phyloP scores from a whole-genome alignment of 2,797 vertebrate genomes.

The Poeciliopsis gracilis region DNA sequence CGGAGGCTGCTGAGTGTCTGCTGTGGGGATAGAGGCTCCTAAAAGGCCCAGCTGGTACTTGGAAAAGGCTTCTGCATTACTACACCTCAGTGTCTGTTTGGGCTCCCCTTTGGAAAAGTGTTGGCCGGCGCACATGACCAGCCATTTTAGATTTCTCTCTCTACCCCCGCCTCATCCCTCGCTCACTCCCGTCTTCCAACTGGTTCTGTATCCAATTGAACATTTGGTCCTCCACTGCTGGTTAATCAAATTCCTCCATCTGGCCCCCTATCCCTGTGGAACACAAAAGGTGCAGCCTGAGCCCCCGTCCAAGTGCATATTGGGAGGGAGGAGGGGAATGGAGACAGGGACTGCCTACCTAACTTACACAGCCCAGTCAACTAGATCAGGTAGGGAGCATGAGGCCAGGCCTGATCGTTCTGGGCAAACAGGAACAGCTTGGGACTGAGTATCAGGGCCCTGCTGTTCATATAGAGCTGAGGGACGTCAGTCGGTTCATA shows the following conservation, averaged over 20 bases:
- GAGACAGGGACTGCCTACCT: slow-evolving; percentile 91
- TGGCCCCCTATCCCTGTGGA: slow-evolving; percentile 95
- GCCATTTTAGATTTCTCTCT: slow-evolving; percentile 99
- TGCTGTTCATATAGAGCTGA: slow-evolving; percentile 77
- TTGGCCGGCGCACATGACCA: slow-evolving; percentile 97
- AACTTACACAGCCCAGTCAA: slow-evolving; percentile 94
- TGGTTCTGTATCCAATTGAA: slow-evolving; percentile 99
- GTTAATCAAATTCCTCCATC: slow-evolving; percentile 99
- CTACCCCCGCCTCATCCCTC: slow-evolving; percentile 91
- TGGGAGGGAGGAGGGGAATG: slow-evolving; percentile 88
- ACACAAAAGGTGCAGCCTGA: slow-evolving; percentile 97
- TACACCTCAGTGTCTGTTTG: slow-evolving; percentile 98
- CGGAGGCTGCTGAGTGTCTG: slow-evolving; percentile 97
- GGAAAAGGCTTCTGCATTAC: slow-evolving; percentile 99
- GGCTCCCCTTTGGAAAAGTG: slow-evolving; percentile 97
- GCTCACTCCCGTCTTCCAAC: slow-evolving; percentile 94
- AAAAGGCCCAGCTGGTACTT: slow-evolving; percentile 99
- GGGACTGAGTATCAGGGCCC: slow-evolving; percentile 78
- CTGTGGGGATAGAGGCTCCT: slow-evolving; percentile 97
- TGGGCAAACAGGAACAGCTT: slow-evolving; percentile 79
- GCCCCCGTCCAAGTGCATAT: slow-evolving; percentile 97
- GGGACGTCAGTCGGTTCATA: slow-evolving; percentile 72
- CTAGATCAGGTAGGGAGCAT: slow-evolving; percentile 81
- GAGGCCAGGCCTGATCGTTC: slow-evolving; percentile 74
- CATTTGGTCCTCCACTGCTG: slow-evolving; percentile 99